Conservation (phyloP, 2,113 vertebrate genomes). For the Pitta sordida region DNA sequence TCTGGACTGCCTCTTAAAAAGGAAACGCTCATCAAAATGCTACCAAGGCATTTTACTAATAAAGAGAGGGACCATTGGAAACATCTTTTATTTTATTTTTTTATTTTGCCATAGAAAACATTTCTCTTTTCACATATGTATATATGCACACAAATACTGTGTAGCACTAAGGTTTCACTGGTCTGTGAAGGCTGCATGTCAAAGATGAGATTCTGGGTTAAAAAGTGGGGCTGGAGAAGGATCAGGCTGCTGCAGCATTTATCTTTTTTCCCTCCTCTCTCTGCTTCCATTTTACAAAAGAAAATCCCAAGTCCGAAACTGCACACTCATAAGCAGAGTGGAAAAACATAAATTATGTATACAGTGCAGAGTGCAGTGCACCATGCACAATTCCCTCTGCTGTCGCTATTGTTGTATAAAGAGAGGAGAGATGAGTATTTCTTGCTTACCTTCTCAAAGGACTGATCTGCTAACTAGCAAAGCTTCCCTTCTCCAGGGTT, state of each 20-base stretch:
- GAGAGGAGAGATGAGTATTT: not conserved
- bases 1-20: not conserved
- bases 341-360: conserved; percentile 48
- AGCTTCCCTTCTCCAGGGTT: conserved; percentile 1
- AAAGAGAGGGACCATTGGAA: not conserved
- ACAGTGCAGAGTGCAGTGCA: not conserved
- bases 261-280: not conserved
- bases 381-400: not conserved
- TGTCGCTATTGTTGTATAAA: not conserved
- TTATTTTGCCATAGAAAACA: not conserved
- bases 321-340: not conserved
- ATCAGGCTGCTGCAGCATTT: not conserved
- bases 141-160: too few species aligned
- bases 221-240: not conserved
- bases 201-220: not conserved
- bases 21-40: not conserved
- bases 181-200: not conserved
- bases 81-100: not conserved
- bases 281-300: not conserved
- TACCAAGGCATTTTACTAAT: not conserved
- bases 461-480: conserved; percentile 20
- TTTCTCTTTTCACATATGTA: not conserved
- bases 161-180: not conserved
- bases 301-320: not conserved
- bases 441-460: conserved; percentile 13